Conservation (phyloP, 2,888 invertebrate genomes). For the Stenurella melanura region DNA sequence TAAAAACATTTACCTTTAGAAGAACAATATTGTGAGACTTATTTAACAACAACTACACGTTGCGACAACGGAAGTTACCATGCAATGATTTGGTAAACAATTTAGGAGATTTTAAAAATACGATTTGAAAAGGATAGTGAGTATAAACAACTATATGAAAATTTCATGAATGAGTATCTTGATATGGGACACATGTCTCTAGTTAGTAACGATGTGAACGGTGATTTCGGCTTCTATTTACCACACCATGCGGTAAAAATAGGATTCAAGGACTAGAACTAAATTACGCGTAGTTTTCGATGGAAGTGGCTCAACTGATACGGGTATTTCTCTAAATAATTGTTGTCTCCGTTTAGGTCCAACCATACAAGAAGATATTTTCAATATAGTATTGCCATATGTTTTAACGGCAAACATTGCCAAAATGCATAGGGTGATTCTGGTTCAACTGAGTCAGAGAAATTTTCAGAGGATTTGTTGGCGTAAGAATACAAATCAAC, state of each 20-base stretch:
- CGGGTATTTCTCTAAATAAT: slow-evolving; percentile 14
- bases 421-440: slow-evolving; percentile 40
- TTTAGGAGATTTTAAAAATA: slow-evolving; percentile 26
- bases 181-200: slow-evolving; percentile 38
- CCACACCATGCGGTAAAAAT: slow-evolving; percentile 41
- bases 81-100: slow-evolving; percentile 17
- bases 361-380: not conserved
- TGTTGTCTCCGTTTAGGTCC: not conserved
- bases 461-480: slow-evolving; percentile 34
- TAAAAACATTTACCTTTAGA: slow-evolving; percentile 18
- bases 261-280: slow-evolving; percentile 38
- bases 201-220: not conserved
- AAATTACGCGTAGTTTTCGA: slow-evolving; percentile 4
- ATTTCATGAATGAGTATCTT: slow-evolving; percentile 37
- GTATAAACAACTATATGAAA: slow-evolving; percentile 31
- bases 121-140: slow-evolving; percentile 27
- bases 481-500: slow-evolving; percentile 12
- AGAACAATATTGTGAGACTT: slow-evolving; percentile 30
- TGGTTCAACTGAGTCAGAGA: slow-evolving; percentile 17
- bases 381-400: not conserved
- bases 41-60: slow-evolving; percentile 31
- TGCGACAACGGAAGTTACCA: slow-evolving; percentile 34
- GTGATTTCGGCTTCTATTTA: slow-evolving; percentile 24
- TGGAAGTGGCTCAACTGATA: not conserved
- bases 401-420: slow-evolving; percentile 28